These are phyloP conservation scores for Ornithoptera alexandrae DNA, from an alignment of 2,888 invertebrate species.

Conservation along the genomic window DNA sequence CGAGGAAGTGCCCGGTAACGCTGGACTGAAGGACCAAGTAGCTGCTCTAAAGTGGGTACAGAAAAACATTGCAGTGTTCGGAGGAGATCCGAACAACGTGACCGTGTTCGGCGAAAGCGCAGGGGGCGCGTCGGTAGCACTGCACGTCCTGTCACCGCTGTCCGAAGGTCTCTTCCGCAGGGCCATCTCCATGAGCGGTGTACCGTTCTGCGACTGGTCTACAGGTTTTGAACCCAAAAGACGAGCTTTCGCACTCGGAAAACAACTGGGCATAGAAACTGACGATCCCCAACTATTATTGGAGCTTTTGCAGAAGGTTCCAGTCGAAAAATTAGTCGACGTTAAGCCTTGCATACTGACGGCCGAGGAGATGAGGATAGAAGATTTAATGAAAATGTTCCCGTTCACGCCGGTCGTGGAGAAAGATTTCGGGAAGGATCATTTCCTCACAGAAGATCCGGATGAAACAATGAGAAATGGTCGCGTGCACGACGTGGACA, in stretches of 20 bases:
- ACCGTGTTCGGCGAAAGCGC: constrained; percentile 58
- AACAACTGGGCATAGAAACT: constrained; percentile 44
- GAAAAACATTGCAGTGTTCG: constrained; percentile 49
- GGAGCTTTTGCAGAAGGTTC: constrained; percentile 41
- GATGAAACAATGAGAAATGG: constrained; percentile 56
- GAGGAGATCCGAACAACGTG: constrained; percentile 50
- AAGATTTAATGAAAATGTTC: constrained; percentile 43
- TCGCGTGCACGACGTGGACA: constrained; percentile 74
- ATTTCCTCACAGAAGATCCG: constrained; percentile 47
- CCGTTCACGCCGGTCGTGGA: constrained; percentile 55
- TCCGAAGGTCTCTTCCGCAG: constrained; percentile 51
- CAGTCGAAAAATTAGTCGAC: constrained; percentile 39
- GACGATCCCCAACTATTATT: constrained; percentile 43
- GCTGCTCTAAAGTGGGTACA: constrained; percentile 51
- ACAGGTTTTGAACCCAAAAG: constrained; percentile 62
- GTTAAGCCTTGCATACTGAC: constrained; percentile 41
- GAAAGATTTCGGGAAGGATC: constrained; percentile 50
- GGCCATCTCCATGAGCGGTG: constrained; percentile 84
- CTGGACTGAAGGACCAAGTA: constrained; percentile 58
- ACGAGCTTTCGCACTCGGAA: constrained; percentile 47
- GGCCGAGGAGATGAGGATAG: constrained; percentile 41
- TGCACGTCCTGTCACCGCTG: constrained; percentile 55
- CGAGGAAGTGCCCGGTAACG: constrained; percentile 54
- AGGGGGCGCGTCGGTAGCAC: constrained; percentile 45
- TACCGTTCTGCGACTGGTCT: too few relatives aligned